Conservation (phyloP, 2,797 vertebrate species). For the Malurus splendens region DNA sequence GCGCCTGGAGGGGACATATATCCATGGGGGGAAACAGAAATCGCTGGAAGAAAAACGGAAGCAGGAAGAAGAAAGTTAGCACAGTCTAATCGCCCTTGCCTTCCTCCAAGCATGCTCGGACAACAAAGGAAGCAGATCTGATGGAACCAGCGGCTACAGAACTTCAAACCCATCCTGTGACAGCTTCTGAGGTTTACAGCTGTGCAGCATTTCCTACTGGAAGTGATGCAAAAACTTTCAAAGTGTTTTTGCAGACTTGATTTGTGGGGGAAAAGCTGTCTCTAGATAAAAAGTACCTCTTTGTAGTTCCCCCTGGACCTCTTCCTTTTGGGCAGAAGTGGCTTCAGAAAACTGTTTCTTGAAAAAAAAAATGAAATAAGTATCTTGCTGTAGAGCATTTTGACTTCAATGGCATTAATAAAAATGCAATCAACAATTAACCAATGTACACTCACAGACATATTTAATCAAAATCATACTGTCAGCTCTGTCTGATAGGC, state of each 20-base stretch:
- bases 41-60: background rate
- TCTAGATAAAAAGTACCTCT: background rate
- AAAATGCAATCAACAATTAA: background rate
- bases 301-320: background rate
- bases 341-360: background rate
- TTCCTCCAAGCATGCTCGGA: background rate
- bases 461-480: background rate
- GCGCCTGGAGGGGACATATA: background rate
- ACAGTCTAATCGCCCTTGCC: background rate
- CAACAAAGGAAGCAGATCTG: background rate
- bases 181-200: background rate
- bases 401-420: background rate
- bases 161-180: background rate
- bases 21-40: background rate
- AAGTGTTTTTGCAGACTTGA: background rate
- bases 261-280: background rate
- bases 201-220: background rate
- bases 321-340: background rate
- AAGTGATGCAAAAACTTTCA: background rate
- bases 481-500: background rate
- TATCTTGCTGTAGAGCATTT: background rate
- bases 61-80: conserved; percentile 1
- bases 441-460: background rate
- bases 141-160: background rate
- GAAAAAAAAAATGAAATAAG: background rate